Percentiles rank a stretch among this genome's conserved stretches.
Conservation (phyloP, 2,797 vertebrate genomes). For the Prunella strophiata region DNA sequence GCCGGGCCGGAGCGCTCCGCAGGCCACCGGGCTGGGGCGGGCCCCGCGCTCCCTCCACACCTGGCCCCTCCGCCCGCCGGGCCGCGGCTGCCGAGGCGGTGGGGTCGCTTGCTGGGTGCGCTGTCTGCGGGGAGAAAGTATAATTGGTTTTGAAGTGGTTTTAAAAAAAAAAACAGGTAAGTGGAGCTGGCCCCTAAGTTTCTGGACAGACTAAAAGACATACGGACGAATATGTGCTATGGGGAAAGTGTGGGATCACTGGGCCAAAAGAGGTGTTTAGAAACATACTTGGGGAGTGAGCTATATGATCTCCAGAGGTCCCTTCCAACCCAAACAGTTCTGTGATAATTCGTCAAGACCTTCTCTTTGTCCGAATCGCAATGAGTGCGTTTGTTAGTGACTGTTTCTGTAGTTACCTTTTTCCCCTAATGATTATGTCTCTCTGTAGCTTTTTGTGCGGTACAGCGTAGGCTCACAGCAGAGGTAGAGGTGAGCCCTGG, state of each 20-base stretch:
- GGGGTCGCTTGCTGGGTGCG: not conserved
- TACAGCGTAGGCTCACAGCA: not conserved
- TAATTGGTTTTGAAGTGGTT: not conserved
- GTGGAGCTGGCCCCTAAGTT: not conserved
- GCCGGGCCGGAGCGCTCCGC: not conserved
- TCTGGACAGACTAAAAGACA: fast-evolving
- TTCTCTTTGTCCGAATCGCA: not conserved
- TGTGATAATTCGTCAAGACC: not conserved
- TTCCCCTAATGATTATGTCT: fast-evolving
- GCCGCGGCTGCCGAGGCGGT: not conserved
- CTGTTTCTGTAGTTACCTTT: not conserved
- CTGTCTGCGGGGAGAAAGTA: fast-evolving
- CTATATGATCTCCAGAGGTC: not conserved
- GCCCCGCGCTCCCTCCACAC: not conserved
- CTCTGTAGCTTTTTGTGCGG: not conserved
- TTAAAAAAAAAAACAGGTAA: too few species aligned
- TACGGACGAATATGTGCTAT: fast-evolving
- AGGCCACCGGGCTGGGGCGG: not conserved
- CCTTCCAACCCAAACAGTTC: not conserved
- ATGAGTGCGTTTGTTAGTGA: not conserved
- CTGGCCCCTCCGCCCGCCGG: not conserved
- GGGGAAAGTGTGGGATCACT: too few species aligned
- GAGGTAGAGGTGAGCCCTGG: not conserved
- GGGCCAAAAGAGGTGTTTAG: not conserved
- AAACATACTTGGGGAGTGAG: fast-evolving